A percentile compares a stretch with the other conserved stretches of the same genome.
These are phyloP conservation scores for Coelogynopora nodosa DNA, from an alignment of 2,888 invertebrate genomes.

Conservation along the genomic window DNA sequence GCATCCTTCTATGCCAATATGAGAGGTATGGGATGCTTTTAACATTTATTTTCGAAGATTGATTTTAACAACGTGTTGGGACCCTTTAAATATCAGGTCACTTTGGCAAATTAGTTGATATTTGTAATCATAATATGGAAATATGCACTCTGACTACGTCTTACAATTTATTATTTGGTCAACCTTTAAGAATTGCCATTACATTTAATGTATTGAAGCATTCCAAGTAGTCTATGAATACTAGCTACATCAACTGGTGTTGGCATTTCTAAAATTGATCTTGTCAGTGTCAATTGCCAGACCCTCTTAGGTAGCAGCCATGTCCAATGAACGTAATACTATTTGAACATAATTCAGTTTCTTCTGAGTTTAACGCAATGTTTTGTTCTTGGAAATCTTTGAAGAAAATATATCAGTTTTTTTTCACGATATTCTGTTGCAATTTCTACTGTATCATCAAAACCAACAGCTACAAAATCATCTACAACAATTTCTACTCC, in stretches of 20 bases:
- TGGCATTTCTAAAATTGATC: background rate
- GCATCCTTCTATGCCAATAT: too few species aligned
- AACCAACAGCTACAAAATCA: background rate
- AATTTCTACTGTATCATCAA: background rate
- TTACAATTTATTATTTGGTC: too few species aligned
- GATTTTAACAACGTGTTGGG: background rate
- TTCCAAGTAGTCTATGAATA: background rate
- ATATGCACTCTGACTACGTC: too few species aligned
- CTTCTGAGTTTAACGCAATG: too few species aligned
- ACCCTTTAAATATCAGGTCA: too few species aligned
- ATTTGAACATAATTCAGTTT: background rate
- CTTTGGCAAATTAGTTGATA: too few species aligned
- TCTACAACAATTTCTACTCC: background rate
- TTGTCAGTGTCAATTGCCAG: background rate
- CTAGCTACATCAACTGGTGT: background rate
- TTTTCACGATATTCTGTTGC: background rate
- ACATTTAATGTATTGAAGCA: background rate
- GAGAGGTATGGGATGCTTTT: too few species aligned
- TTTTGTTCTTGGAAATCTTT: background rate
- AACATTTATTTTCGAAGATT: background rate
- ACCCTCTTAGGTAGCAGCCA: background rate
- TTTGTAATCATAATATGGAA: too few species aligned
- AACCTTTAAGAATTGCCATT: too few species aligned
- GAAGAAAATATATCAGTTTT: background rate
- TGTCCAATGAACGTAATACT: background rate